Percentiles rank a stretch among this genome's conserved stretches.
These are phyloP conservation scores for Cranoglanis bouderius DNA, from an alignment of 2,113 vertebrate species.

Conservation along the genomic window DNA sequence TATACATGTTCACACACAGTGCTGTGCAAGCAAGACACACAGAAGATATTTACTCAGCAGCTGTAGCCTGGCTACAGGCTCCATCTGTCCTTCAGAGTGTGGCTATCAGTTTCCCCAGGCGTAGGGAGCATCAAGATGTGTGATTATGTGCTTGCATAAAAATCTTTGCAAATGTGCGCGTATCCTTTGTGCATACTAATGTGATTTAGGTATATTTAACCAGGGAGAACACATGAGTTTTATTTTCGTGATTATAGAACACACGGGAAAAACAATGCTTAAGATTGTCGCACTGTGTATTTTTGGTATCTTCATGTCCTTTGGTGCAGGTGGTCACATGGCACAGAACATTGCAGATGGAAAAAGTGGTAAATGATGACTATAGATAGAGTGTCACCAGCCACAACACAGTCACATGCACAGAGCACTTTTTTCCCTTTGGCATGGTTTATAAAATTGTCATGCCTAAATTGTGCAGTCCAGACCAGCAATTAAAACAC, in stretches of 20 bases:
- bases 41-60: constrained; percentile 25
- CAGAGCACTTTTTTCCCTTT: background rate
- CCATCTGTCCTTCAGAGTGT: constrained; percentile 38
- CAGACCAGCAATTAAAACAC: background rate
- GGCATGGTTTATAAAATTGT: background rate
- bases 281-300: background rate
- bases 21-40: constrained; percentile 28
- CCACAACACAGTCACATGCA: background rate
- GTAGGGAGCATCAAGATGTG: constrained; percentile 12
- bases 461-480: background rate
- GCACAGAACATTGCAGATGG: background rate
- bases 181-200: background rate
- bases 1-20: background rate
- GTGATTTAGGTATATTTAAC: background rate
- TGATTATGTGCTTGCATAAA: constrained; percentile 3
- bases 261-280: background rate
- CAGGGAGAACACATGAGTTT: background rate
- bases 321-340: background rate
- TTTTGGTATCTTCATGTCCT: background rate
- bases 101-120: background rate
- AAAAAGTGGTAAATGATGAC: background rate
- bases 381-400: background rate
- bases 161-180: constrained; percentile 10
- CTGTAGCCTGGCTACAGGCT: constrained; percentile 23
- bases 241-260: background rate